Evolutionary conservation across 1,140 invertebrate species (phyloP).

Genomic region (Periplaneta americana): DNA sequence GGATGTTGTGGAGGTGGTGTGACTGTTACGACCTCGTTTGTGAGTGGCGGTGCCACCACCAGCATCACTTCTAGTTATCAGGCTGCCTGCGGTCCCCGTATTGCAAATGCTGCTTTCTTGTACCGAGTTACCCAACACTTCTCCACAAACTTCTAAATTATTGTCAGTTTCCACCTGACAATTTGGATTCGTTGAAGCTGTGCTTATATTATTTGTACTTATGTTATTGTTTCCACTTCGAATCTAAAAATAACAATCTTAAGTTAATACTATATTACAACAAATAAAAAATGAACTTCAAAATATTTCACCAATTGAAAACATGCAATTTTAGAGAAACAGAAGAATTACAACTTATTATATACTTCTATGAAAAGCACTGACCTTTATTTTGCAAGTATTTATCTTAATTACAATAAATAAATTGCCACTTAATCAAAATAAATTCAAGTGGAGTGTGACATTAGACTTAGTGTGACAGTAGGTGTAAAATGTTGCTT

Average conservation of each 20-base stretch:
- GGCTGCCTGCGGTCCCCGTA: not conserved
- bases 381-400: no score
- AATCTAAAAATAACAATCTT: not conserved
- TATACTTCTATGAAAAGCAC: no score
- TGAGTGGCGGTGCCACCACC: not conserved
- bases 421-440: no score
- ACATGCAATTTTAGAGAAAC: no score
- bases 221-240: constrained; percentile 15
- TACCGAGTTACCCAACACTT: not conserved
- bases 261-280: not conserved
- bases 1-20: not conserved
- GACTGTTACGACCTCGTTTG: not conserved
- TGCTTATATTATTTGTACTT: not conserved
- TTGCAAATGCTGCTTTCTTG: not conserved
- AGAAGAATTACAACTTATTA: no score
- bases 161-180: constrained; percentile 4
- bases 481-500: no score
- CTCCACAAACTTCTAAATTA: not conserved
- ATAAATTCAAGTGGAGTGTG: no score
- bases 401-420: no score
- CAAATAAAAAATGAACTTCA: no score
- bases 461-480: no score
- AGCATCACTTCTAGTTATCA: not conserved
- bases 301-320: no score
- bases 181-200: not conserved